Evolutionary conservation across 2,888 invertebrate species (phyloP).

Genomic region (Chymomyza procnemis): DNA sequence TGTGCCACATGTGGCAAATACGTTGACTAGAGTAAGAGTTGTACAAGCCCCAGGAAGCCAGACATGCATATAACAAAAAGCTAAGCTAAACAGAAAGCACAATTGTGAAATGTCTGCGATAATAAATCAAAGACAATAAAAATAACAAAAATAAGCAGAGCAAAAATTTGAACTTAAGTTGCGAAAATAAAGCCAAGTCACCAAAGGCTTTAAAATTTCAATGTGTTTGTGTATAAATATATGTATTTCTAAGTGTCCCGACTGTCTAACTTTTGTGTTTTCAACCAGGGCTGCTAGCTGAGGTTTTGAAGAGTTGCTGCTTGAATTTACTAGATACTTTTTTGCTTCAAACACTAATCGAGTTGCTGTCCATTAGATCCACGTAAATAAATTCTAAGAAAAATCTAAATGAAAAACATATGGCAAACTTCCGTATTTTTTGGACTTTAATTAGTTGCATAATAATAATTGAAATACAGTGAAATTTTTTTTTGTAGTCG

Average conservation of each 20-base stretch:
- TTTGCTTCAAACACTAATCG: too few relatives aligned
- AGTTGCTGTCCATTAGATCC: too few relatives aligned
- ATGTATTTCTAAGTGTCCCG: not conserved
- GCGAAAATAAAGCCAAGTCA: constrained; percentile 1
- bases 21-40: constrained; percentile 1
- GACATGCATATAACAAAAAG: constrained; percentile 4
- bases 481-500: too few relatives aligned
- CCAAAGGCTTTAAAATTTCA: constrained; percentile 32
- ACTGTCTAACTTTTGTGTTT: not conserved
- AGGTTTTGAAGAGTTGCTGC: not conserved
- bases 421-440: too few relatives aligned
- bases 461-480: too few relatives aligned
- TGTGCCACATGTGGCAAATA: constrained; percentile 54
- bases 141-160: constrained; percentile 9
- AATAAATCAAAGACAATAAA: constrained; percentile 58
- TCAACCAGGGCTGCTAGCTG: not conserved
- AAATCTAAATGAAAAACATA: too few relatives aligned
- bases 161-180: constrained; percentile 23
- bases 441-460: too few relatives aligned
- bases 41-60: not conserved
- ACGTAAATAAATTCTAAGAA: too few relatives aligned
- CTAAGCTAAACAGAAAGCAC: not conserved
- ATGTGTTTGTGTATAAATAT: constrained; percentile 17
- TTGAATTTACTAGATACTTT: not conserved
- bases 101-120: constrained; percentile 32